Conservation (phyloP, 2,797 vertebrate genomes). For the Florisuga fusca region DNA sequence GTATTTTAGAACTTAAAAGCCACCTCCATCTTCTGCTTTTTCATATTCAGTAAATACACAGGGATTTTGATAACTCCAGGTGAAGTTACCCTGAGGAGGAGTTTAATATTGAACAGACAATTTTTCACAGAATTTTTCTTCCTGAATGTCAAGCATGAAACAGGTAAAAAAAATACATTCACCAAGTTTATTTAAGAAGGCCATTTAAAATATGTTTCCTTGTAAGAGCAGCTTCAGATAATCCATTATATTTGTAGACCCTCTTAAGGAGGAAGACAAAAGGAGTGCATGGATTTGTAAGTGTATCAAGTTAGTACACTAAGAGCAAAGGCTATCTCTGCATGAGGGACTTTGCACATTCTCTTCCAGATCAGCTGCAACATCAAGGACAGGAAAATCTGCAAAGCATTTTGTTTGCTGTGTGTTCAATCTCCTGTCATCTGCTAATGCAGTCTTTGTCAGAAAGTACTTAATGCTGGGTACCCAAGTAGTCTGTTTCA, state of each 20-base stretch:
- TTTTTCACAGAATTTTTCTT: conserved; percentile 46
- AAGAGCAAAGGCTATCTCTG: conserved; percentile 68
- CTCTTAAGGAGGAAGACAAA: conserved; percentile 18
- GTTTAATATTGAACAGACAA: conserved; percentile 55
- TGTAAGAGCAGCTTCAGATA: neutral
- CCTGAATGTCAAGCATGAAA: conserved; percentile 46
- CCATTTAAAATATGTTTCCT: neutral
- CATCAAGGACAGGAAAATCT: conserved; percentile 56
- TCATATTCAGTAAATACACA: conserved; percentile 49
- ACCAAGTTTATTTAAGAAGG: conserved; percentile 16
- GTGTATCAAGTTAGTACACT: conserved; percentile 21
- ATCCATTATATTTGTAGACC: conserved; percentile 29
- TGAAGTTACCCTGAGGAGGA: conserved; percentile 18
- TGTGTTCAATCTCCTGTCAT: conserved; percentile 64
- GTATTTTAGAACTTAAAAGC: conserved; percentile 46
- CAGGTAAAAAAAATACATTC: neutral
- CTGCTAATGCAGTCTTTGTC: conserved; percentile 70
- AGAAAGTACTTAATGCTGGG: conserved; percentile 61
- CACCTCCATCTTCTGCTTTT: conserved; percentile 37
- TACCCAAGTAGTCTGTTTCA: conserved; percentile 37
- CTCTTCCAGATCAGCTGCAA: conserved; percentile 65
- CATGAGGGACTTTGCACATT: conserved; percentile 63
- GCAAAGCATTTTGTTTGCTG: conserved; percentile 49
- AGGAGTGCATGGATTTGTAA: neutral
- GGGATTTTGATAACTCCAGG: conserved; percentile 51